Percentiles rank a stretch among this genome's conserved stretches.
Conservation (phyloP, 2,888 invertebrate species). For the Lasioglossum villosulum region DNA sequence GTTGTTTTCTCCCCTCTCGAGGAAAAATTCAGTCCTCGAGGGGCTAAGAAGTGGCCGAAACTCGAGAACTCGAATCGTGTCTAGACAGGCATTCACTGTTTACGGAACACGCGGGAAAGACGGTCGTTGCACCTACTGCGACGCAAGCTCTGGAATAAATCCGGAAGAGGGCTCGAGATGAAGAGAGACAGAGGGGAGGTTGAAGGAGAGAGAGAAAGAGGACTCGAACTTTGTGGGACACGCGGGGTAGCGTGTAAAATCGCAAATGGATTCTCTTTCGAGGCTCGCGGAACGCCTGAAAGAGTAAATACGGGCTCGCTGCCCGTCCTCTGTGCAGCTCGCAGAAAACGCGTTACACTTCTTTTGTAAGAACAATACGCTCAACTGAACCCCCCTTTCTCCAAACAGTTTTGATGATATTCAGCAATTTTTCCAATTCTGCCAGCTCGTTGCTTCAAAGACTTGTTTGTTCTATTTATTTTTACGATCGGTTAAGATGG, state of each 20-base stretch:
- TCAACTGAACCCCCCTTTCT: background rate
- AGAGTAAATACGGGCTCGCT: constrained; percentile 44
- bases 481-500: background rate
- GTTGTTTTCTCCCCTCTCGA: background rate
- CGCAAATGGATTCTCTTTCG: constrained; percentile 61
- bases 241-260: constrained; percentile 47
- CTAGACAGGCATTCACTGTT: constrained; percentile 50
- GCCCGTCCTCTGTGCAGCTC: background rate
- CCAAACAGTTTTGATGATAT: background rate
- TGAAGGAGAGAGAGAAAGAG: background rate
- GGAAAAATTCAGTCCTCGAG: constrained; percentile 21
- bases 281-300: constrained; percentile 39
- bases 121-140: constrained; percentile 58
- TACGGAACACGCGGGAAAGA: constrained; percentile 48
- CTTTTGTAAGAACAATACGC: constrained; percentile 28
- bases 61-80: constrained; percentile 44
- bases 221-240: constrained; percentile 25
- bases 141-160: constrained; percentile 51
- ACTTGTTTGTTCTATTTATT: background rate
- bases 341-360: constrained; percentile 26
- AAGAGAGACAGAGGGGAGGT: background rate
- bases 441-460: background rate
- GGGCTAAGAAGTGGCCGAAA: constrained; percentile 34
- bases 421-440: background rate
- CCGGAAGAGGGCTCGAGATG: constrained; percentile 52